Conservation (phyloP, 1,140 invertebrate genomes). For the Agrilus planipennis region DNA sequence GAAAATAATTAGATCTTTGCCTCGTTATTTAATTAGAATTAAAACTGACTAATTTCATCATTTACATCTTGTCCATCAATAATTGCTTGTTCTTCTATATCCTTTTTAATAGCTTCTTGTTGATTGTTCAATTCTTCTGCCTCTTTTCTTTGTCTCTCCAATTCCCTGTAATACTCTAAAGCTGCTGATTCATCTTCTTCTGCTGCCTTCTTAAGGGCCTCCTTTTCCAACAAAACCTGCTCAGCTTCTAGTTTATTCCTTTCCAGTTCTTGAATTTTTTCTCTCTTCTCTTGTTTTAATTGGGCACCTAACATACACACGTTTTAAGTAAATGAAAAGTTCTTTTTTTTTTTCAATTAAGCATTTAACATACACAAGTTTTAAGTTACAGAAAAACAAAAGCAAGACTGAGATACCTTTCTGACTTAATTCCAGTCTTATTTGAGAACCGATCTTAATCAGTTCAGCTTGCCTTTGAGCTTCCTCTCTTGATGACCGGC, state of each 20-base stretch:
- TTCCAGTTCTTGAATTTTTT: conserved; percentile 52
- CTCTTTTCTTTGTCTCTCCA: conserved; percentile 48
- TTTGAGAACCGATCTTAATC: conserved; percentile 61
- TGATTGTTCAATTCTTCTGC: conserved; percentile 44
- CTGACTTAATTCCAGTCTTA: conserved; percentile 62
- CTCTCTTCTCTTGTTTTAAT: conserved; percentile 57
- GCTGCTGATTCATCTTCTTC: conserved; percentile 64
- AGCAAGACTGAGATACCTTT: conserved; percentile 37
- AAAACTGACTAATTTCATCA: no score
- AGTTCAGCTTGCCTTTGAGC: conserved; percentile 60
- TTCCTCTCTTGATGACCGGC: conserved; percentile 62
- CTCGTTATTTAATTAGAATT: no score
- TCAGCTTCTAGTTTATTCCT: conserved; percentile 61
- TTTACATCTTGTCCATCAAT: conserved; percentile 33
- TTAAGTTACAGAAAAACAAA: no score
- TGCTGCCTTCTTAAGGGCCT: conserved; percentile 53
- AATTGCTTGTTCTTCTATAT: conserved; percentile 22
- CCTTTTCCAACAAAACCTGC: conserved; percentile 57
- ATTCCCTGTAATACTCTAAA: conserved; percentile 64
- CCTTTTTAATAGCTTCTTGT: conserved; percentile 49
- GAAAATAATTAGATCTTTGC: no score
- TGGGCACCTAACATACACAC: conserved; percentile 51
- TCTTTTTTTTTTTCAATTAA: no score
- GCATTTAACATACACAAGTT: no score
- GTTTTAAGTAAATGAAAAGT: neutral